Evolutionary conservation across 2,113 vertebrate genomes (phyloP).

Genomic region (Carassius gibelio): DNA sequence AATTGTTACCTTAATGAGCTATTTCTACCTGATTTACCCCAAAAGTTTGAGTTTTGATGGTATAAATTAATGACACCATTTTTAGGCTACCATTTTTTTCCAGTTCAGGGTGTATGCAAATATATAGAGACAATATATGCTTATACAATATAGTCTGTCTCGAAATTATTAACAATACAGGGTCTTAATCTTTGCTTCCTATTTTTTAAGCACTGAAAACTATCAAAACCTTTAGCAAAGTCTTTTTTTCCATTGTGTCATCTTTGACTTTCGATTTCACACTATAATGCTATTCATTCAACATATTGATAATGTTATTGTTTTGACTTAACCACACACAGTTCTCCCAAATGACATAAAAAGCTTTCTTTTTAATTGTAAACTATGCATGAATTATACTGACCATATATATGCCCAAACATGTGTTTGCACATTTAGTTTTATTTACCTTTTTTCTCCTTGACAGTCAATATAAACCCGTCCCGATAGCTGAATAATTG

Average conservation of each 20-base stretch:
- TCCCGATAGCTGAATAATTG: background rate
- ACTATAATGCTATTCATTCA: background rate
- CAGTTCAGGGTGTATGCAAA: background rate
- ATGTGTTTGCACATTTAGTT: background rate
- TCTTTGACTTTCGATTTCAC: background rate
- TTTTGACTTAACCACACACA: slow-evolving; percentile 3
- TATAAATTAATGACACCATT: too few relatives aligned
- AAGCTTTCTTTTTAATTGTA: background rate
- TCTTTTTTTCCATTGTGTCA: background rate
- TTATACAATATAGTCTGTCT: background rate
- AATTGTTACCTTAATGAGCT: too few relatives aligned
- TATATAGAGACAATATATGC: background rate
- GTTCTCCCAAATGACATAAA: background rate
- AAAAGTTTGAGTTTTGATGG: too few relatives aligned
- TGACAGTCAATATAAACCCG: background rate
- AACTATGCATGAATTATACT: background rate
- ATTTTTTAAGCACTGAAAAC: background rate
- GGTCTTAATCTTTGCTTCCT: background rate
- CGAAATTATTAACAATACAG: background rate
- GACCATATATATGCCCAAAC: slow-evolving; percentile 11
- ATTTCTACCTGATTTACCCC: too few relatives aligned
- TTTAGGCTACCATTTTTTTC: too few relatives aligned
- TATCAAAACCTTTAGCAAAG: background rate
- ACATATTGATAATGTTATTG: background rate
- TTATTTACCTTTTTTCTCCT: slow-evolving; percentile 25